A percentile compares a stretch with the other conserved stretches of the same genome.
These are phyloP conservation scores for Tetranychus piercei DNA, from an alignment of 2,888 invertebrate species.

Conservation along the genomic window DNA sequence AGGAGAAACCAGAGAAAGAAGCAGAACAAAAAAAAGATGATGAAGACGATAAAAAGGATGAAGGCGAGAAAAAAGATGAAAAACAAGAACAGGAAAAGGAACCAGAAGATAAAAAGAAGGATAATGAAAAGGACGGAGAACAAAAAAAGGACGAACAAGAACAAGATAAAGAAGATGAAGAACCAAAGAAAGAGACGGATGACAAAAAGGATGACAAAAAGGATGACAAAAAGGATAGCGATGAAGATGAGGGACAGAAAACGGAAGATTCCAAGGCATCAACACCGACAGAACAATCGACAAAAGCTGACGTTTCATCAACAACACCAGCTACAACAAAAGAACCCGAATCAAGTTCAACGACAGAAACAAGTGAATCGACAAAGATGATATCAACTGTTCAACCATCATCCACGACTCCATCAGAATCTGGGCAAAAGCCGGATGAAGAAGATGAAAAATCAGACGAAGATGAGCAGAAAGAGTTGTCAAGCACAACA, in stretches of 20 bases:
- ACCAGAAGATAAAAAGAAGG: slow-evolving; percentile 1
- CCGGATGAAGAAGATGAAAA: background rate
- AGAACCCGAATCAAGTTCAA: too few relatives aligned
- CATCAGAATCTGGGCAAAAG: background rate
- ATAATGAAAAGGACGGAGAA: background rate
- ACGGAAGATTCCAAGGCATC: background rate
- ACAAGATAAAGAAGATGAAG: background rate
- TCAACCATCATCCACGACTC: background rate
- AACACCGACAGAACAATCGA: background rate
- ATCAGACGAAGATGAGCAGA: background rate
- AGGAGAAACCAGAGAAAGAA: background rate
- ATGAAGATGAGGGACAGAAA: background rate
- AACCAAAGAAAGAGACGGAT: background rate
- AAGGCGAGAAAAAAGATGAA: background rate
- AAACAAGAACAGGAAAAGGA: background rate
- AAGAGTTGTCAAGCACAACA: background rate
- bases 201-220: background rate
- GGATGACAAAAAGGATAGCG: background rate
- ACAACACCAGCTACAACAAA: background rate
- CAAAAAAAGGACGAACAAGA: background rate
- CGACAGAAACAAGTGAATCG: background rate
- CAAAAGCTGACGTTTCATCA: background rate
- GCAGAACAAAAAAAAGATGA: background rate
- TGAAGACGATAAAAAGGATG: background rate
- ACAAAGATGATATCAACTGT: background rate